Conservation (phyloP, 1,140 invertebrate genomes). For the Physella acuta region DNA sequence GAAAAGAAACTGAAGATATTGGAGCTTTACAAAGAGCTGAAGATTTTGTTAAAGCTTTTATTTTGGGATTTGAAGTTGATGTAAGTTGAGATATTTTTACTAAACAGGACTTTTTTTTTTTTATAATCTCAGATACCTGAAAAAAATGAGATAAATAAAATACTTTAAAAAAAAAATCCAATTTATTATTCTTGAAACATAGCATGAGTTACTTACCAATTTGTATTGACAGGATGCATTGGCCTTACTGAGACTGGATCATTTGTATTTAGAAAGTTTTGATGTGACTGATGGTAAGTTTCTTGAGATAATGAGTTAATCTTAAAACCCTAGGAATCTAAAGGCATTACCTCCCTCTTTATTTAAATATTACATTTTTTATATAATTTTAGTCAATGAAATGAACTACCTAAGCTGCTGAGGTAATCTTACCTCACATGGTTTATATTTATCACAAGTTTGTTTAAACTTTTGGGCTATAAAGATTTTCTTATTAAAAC, state of each 20-base stretch:
- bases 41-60: constrained; percentile 96
- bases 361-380: no score
- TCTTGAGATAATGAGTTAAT: no score
- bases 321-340: no score
- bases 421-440: no score
- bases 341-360: no score
- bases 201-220: no score
- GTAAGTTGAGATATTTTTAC: constrained; percentile 51
- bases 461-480: no score
- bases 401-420: no score
- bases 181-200: no score
- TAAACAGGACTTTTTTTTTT: background rate
- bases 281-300: constrained; percentile 87
- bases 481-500: background rate
- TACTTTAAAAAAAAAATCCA: no score
- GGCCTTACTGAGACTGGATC: constrained; percentile 90
- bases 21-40: constrained; percentile 93
- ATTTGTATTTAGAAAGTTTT: constrained; percentile 96
- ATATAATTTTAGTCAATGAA: no score
- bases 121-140: constrained; percentile 1
- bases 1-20: constrained; percentile 81
- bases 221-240: constrained; percentile 74
- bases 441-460: no score
- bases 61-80: constrained; percentile 95
- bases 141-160: background rate